Percentiles rank a stretch among this genome's conserved stretches.
Evolutionary conservation across 2,113 vertebrate genomes (phyloP).

Genomic region (Maccullochella peelii): DNA sequence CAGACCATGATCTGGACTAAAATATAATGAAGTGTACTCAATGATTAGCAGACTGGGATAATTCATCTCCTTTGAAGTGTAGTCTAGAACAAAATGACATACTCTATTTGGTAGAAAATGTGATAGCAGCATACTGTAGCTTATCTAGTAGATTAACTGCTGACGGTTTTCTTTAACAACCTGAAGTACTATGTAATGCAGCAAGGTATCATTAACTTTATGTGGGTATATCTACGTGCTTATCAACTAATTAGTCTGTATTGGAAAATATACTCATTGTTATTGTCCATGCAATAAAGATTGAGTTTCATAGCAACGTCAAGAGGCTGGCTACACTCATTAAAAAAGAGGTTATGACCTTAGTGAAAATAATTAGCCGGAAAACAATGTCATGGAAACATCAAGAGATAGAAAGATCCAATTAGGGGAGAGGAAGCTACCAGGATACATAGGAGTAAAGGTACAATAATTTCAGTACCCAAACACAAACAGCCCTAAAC

Average conservation of each 20-base stretch:
- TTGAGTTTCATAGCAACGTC: conserved; percentile 38
- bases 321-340: conserved; percentile 29
- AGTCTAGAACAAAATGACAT: not conserved
- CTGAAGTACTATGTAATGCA: not conserved
- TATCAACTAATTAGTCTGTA: conserved; percentile 35
- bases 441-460: conserved; percentile 11
- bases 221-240: conserved; percentile 5
- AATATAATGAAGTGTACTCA: not conserved
- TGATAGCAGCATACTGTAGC: not conserved
- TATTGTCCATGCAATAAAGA: conserved; percentile 26
- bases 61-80: not conserved
- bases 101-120: not conserved
- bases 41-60: not conserved
- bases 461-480: not conserved
- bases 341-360: conserved; percentile 43
- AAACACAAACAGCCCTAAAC: not conserved
- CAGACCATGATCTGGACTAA: not conserved
- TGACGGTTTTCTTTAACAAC: conserved; percentile 3
- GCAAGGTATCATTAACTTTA: not conserved
- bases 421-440: conserved; percentile 23
- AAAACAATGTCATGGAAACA: conserved; percentile 36
- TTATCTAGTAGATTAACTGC: not conserved
- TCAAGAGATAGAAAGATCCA: conserved; percentile 16
- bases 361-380: conserved; percentile 37
- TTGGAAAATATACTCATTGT: conserved; percentile 32